A percentile compares a stretch with the other conserved stretches of the same genome.
phyloP scores from a whole-genome alignment of 1,140 invertebrate genomes.

The Pogonomyrmex californicus region DNA sequence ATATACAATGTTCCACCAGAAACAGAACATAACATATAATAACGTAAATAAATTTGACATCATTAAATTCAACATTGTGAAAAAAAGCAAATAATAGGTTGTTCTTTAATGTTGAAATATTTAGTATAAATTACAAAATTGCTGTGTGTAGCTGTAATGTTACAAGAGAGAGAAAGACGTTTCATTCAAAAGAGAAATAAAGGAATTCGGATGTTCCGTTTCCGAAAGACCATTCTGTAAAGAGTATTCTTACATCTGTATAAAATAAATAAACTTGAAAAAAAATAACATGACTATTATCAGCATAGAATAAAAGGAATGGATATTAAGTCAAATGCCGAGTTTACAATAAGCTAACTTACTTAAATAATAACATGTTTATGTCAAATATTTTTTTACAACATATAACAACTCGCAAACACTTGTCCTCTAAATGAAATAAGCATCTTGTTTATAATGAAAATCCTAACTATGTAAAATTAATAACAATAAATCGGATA shows the following conservation, averaged over 20 bases:
- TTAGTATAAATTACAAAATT: constrained; percentile 21
- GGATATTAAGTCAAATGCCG: constrained; percentile 65
- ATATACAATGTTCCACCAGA: constrained; percentile 26
- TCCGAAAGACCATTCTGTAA: not conserved
- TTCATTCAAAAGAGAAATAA: not conserved
- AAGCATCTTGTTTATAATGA: constrained; percentile 29
- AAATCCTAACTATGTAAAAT: constrained; percentile 32
- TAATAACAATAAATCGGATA: constrained; percentile 7
- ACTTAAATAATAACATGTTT: constrained; percentile 36
- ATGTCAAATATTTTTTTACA: constrained; percentile 1
- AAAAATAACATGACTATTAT: constrained; percentile 39
- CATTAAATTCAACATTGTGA: not conserved
- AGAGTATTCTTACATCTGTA: not conserved
- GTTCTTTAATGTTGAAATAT: not conserved
- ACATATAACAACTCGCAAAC: constrained; percentile 51
- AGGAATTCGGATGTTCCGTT: constrained; percentile 17
- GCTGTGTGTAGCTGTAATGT: not conserved
- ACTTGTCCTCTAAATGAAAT: constrained; percentile 20
- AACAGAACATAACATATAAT: constrained; percentile 42
- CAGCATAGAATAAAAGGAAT: constrained; percentile 42
- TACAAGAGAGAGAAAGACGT: not conserved
- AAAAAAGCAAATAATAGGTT: too few relatives aligned
- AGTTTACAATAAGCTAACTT: constrained; percentile 73
- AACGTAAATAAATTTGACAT: not conserved
- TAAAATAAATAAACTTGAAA: constrained; percentile 63